Percentiles rank a stretch among this genome's conserved stretches.
Evolutionary conservation across 2,888 invertebrate species (phyloP).

Genomic region (Synergus umbraculus): DNA sequence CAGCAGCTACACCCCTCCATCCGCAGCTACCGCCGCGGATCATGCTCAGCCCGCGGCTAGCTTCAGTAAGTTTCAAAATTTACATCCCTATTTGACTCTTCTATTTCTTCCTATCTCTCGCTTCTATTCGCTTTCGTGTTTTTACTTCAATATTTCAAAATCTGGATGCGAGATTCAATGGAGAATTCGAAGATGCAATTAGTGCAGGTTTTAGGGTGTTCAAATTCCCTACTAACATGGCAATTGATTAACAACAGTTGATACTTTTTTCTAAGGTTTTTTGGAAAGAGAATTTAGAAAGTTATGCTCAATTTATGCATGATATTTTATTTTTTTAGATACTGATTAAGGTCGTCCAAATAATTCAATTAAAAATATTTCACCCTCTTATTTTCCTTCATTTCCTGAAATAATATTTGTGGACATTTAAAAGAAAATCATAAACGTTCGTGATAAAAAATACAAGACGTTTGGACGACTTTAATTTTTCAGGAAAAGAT

Average conservation of each 20-base stretch:
- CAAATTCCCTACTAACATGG: background rate
- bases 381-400: too few relatives aligned
- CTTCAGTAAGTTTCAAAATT: conserved; percentile 75
- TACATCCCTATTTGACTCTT: conserved; percentile 43
- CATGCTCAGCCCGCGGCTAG: conserved; percentile 76
- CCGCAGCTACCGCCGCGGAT: conserved; percentile 79
- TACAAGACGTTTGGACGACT: too few relatives aligned
- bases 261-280: background rate
- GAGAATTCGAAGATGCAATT: background rate
- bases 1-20: conserved; percentile 87
- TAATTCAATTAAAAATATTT: too few relatives aligned
- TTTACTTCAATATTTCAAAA: background rate
- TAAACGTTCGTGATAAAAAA: too few relatives aligned
- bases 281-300: too few relatives aligned
- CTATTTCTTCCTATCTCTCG: background rate
- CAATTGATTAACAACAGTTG: background rate
- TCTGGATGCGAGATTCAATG: too few relatives aligned
- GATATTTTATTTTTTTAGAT: too few relatives aligned
- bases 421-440: too few relatives aligned
- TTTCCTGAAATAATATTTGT: too few relatives aligned
- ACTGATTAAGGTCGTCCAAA: too few relatives aligned
- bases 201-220: background rate
- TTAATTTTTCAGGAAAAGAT: background rate
- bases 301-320: too few relatives aligned
- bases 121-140: background rate